Percentiles rank a stretch among this genome's conserved stretches.
Evolutionary conservation across 2,113 vertebrate genomes (phyloP).

Genomic region (Toxostoma redivivum): DNA sequence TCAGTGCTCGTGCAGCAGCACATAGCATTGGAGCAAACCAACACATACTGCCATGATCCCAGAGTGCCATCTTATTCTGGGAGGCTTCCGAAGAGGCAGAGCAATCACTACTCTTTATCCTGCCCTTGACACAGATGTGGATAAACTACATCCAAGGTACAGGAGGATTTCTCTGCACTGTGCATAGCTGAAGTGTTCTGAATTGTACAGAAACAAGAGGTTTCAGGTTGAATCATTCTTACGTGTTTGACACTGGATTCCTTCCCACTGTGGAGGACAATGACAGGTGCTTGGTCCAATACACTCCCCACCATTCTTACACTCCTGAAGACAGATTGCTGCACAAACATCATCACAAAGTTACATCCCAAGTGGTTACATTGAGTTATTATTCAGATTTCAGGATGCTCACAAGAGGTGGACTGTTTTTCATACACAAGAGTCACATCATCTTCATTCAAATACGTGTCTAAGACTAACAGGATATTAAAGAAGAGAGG

Average conservation of each 20-base stretch:
- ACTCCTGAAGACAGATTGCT: constrained; percentile 89
- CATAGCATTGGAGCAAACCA: neutral
- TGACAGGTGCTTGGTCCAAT: constrained; percentile 81
- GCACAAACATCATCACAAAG: constrained; percentile 6
- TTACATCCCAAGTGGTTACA: neutral
- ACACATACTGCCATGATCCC: neutral
- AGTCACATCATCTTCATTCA: neutral
- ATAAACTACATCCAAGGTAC: neutral
- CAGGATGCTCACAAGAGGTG: neutral
- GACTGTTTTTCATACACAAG: neutral
- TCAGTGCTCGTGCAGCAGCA: neutral
- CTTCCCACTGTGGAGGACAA: constrained; percentile 83
- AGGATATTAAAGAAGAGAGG: neutral
- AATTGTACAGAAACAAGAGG: neutral
- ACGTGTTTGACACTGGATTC: constrained; percentile 84
- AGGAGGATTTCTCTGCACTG: neutral
- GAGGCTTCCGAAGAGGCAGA: neutral
- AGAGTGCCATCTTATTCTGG: neutral
- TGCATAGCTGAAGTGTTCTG: neutral
- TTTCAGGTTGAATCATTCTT: constrained; percentile 57
- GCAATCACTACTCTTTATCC: neutral
- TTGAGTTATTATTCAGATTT: neutral
- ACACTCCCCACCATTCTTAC: constrained; percentile 86
- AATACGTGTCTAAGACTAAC: neutral
- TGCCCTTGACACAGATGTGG: neutral